Evolutionary conservation across 1,140 invertebrate genomes (phyloP), one percentile per base, ranked within the genome.

Genomic region (Cyphomyrmex costatus): DNA sequence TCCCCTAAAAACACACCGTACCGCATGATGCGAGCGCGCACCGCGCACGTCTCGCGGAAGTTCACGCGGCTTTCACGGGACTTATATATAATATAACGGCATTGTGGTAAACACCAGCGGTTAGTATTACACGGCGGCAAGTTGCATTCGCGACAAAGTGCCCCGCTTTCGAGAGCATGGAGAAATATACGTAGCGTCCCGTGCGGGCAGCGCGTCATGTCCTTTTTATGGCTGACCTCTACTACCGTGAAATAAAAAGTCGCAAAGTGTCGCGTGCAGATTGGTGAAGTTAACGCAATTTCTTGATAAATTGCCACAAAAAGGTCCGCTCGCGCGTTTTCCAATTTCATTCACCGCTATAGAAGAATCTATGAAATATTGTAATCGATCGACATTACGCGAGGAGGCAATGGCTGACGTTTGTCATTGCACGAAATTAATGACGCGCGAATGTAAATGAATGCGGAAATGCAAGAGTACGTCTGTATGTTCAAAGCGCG

Each of bases 1-100:
- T 89, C 77, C 51, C 19, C 77, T 60, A 78, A 73, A 83, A 89
- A 89, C 88, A 79, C 76, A 83, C 86, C 70, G 53, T 70, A 12
- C 53, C 24, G 76, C 27, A 27, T 61, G 33, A 27, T 61, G 33
- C 58, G 51, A 33, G 58, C 56, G 33, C 53, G 56, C n/a, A 21
- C 85, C 53, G 63, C 56, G 21, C 82, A 61, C 88, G 60, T 60
- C 61, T 66, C 65, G 42, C 58, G 76, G 88, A 82, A 89, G 71
- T 89, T 89, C 60, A 30, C 42, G 42, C 51, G 51, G 77, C 71
- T 89, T 89, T 89, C 86, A 73, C 66, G 78, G 27, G 51, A 83
- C 79, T 83, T 83, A 83, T 73, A 83, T 73, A 82, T 73, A 83
- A 61, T 83, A 74, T 83, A 83, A 74, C 79, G 36, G 68, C 42